A percentile compares a stretch with the other conserved stretches of the same genome.
Evolutionary conservation across 2,888 invertebrate species (phyloP).

Genomic region (Drosophila multiciliata): DNA sequence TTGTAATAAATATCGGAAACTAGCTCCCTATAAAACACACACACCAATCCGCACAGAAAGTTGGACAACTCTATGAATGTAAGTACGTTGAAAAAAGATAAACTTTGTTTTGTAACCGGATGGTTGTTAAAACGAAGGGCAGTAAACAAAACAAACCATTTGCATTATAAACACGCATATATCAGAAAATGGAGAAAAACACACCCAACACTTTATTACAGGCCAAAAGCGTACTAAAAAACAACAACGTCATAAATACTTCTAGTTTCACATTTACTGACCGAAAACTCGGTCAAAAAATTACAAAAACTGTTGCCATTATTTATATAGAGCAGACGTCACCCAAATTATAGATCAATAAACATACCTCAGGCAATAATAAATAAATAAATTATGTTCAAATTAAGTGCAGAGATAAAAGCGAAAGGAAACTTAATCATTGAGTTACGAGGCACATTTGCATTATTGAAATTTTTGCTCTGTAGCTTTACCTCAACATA

Average conservation of each 20-base stretch:
- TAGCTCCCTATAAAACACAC: constrained; percentile 17
- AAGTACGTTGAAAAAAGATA: constrained; percentile 22
- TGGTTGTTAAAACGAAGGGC: constrained; percentile 30
- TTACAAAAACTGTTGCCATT: constrained; percentile 27
- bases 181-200: constrained; percentile 15
- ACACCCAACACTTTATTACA: constrained; percentile 33
- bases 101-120: constrained; percentile 33
- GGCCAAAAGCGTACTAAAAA: constrained; percentile 26
- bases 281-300: constrained; percentile 35
- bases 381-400: constrained; percentile 29
- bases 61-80: constrained; percentile 4
- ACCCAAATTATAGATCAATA: neutral
- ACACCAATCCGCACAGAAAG: constrained; percentile 11
- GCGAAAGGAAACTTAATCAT: constrained; percentile 30
- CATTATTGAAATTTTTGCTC: constrained; percentile 34
- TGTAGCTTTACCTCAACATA: neutral
- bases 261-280: constrained; percentile 48
- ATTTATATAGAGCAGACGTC: constrained; percentile 6
- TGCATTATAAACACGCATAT: constrained; percentile 51
- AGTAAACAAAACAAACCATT: constrained; percentile 62
- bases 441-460: constrained; percentile 29
- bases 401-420: constrained; percentile 27
- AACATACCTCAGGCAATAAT: constrained; percentile 22
- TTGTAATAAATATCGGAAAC: constrained; percentile 51
- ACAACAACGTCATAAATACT: constrained; percentile 49